Base-by-base conservation (phyloP, 2,888 invertebrate genomes). In the Beris chalybata region DNA sequence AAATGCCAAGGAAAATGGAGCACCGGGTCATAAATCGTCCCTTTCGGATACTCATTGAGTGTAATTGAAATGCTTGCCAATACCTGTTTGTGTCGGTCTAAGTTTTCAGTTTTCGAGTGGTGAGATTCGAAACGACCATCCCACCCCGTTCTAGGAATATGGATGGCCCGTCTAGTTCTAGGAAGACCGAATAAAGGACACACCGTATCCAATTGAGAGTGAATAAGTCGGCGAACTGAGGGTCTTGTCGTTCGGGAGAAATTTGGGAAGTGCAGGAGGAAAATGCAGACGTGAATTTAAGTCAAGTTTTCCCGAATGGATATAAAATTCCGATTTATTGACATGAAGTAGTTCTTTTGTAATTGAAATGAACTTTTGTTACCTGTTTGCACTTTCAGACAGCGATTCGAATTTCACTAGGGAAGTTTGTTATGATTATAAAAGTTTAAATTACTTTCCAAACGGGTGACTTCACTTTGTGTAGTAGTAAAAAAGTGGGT, bases 21-120 rank as follows among this genome's bases (percentile, higher is more conserved):
- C 59, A 54, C 59, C 59, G 65, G 67, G 65, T 67, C 67, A 67
- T 67, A 67, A 67, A 67, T 67, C 67, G 65, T 67, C 67, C 63
- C 64, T 58, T 67, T 57, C 67, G 67, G 67, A 67, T 67, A 67
- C 65, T 67, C 67, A 67, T 65, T 67, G 65, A 67, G 67, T 67
- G 65, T 67, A 67, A 67, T 67, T 67, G 67, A 67, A 67, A 67
- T 67, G 67, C 67, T 65, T 67, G 67, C 67, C 67, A 67, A 65
- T 67, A 65, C 65, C 67, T 65, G 67, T 67, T 67, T 59, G 64
- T 67, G 65, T 67, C 67, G 55, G 55, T 38, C 38, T 64, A 56
- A 64, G 64, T 58, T 67, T 67, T 67, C 64, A 58, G 58, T 38
- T 58, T 45, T 29, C 58, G 38, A 38, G 38, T 38, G 38, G 38